phyloP scores from a whole-genome alignment of 2,888 invertebrate genomes.

The Xylota sylvarum region DNA sequence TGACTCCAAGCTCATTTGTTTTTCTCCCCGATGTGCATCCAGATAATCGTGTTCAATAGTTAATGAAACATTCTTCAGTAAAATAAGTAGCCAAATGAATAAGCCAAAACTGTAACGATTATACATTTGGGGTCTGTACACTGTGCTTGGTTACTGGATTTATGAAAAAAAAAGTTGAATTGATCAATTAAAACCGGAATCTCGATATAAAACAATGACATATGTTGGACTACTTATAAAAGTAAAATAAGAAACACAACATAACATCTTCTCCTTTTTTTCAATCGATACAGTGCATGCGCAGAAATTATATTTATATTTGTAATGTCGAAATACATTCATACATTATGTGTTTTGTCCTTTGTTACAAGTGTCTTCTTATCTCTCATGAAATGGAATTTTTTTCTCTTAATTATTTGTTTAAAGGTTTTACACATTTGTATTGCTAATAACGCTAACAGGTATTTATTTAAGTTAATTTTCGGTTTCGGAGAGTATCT shows the following conservation, averaged over 20 bases:
- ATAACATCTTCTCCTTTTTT: neutral
- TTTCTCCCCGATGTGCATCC: constrained; percentile 81
- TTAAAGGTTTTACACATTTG: no score
- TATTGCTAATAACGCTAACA: no score
- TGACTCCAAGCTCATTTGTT: constrained; percentile 84
- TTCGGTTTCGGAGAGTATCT: no score
- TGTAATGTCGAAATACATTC: no score
- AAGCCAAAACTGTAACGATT: constrained; percentile 25
- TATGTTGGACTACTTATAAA: neutral
- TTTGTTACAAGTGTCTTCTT: no score
- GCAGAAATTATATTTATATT: neutral
- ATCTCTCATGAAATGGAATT: no score
- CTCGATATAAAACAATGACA: neutral
- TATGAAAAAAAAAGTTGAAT: neutral
- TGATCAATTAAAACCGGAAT: neutral
- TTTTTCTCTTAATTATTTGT: no score
- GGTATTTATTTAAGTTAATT: no score
- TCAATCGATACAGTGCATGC: constrained; percentile 12
- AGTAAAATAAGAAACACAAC: neutral
- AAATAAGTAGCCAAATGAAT: constrained; percentile 36
- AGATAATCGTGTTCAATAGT: constrained; percentile 63
- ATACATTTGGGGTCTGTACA: neutral
- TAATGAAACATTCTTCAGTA: constrained; percentile 41
- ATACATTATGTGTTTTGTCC: no score
- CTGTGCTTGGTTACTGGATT: neutral